Evolutionary conservation across 2,113 vertebrate genomes (phyloP).

Genomic region (Rhinichthys klamathensis): DNA sequence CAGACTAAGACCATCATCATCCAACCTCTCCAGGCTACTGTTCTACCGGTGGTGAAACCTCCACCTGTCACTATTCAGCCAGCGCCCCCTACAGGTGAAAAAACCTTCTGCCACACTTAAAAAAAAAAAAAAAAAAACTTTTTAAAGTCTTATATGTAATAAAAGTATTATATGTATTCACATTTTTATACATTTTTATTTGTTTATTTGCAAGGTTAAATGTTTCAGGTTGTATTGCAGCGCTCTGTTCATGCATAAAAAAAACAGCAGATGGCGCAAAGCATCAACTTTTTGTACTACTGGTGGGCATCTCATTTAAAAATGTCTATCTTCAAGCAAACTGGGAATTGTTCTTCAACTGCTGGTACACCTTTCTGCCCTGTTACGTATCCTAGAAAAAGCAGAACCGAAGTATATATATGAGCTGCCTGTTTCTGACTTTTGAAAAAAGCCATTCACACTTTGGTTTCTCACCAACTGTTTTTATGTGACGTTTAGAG

Average conservation of each 20-base stretch:
- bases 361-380: neutral
- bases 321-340: neutral
- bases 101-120: neutral
- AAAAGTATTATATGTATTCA: neutral
- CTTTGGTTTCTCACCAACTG: no score
- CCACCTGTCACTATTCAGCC: constrained; percentile 84
- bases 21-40: constrained; percentile 82
- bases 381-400: neutral
- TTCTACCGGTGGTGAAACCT: constrained; percentile 83
- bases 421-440: no score
- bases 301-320: neutral
- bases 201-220: neutral
- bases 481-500: no score
- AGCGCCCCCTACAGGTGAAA: constrained; percentile 82
- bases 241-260: neutral
- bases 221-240: neutral
- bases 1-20: constrained; percentile 91
- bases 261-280: constrained; percentile 67
- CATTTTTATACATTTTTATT: neutral
- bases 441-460: no score
- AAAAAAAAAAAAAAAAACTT: no score
- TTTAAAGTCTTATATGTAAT: neutral
- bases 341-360: neutral
- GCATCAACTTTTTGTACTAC: constrained; percentile 41
- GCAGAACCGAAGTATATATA: no score